Percentiles rank a stretch among this genome's conserved stretches.
phyloP scores from a whole-genome alignment of 1,140 invertebrate genomes.

The Conus betulinus region DNA sequence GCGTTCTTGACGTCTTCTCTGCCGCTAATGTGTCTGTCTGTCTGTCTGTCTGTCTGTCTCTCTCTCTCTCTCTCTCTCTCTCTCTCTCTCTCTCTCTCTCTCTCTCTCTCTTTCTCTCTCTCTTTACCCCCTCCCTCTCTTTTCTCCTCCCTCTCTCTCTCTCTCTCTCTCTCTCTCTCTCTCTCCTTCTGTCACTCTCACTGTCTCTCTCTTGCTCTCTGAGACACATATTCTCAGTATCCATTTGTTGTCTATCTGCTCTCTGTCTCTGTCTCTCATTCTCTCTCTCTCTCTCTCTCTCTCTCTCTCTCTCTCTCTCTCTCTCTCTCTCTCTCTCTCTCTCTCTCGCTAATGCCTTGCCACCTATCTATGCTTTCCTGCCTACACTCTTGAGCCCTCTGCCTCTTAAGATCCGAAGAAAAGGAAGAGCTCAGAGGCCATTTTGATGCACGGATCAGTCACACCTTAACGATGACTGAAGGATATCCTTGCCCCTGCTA shows the following conservation, averaged over 20 bases:
- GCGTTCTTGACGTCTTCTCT: too few species aligned
- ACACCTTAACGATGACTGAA: too few species aligned
- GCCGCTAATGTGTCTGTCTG: background rate
- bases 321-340: background rate
- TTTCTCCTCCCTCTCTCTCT: constrained; percentile 9
- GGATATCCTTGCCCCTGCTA: too few species aligned
- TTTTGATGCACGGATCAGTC: too few species aligned
- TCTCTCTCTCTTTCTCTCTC: constrained; percentile 7
- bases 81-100: background rate
- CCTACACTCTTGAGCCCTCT: too few species aligned
- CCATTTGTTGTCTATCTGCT: too few species aligned
- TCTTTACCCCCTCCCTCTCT: constrained; percentile 6
- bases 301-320: background rate
- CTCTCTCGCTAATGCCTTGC: background rate
- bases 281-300: background rate
- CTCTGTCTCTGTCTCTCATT: too few species aligned
- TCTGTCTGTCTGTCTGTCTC: background rate
- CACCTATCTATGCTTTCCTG: too few species aligned
- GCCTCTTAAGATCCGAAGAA: too few species aligned
- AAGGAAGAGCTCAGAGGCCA: too few species aligned
- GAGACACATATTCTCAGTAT: too few species aligned
- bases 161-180: constrained; percentile 12
- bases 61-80: background rate
- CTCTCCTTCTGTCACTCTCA: background rate
- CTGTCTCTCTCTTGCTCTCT: background rate